Percentiles rank a stretch among this genome's conserved stretches.
phyloP scores from a whole-genome alignment of 2,888 invertebrate genomes.

The Tortricodes alternella region DNA sequence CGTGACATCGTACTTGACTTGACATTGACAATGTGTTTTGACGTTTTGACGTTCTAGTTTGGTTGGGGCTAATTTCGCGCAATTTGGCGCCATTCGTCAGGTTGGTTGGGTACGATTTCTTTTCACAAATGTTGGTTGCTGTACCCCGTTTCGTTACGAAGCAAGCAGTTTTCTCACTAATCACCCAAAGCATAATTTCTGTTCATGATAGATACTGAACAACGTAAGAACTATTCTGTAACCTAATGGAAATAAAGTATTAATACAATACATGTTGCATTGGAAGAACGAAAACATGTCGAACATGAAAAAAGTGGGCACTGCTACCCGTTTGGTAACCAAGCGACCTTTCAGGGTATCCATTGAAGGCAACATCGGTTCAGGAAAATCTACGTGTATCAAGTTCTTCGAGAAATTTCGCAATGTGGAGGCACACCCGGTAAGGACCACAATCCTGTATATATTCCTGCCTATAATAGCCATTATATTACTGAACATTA shows the following conservation, averaged over 20 bases:
- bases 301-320: slow-evolving; percentile 55
- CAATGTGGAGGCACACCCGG: slow-evolving; percentile 81
- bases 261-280: neutral
- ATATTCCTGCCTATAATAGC: no score
- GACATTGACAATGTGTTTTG: slow-evolving; percentile 1
- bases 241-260: neutral
- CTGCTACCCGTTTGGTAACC: slow-evolving; percentile 47
- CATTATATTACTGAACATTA: no score
- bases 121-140: no score
- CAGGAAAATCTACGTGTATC: slow-evolving; percentile 91
- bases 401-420: slow-evolving; percentile 86
- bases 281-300: slow-evolving; percentile 50
- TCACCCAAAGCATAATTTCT: no score
- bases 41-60: no score
- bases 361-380: slow-evolving; percentile 92
- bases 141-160: no score
- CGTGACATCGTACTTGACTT: neutral
- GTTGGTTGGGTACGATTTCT: no score
- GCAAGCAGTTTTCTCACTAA: no score
- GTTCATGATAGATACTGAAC: no score
- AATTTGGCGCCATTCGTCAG: no score
- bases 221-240: neutral
- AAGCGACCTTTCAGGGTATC: slow-evolving; percentile 86
- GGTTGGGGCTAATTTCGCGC: no score
- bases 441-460: slow-evolving; percentile 51